Evolutionary conservation across 2,888 invertebrate genomes (phyloP), one percentile per base, ranked within the genome.

Genomic region (Thymelicus lineola): DNA sequence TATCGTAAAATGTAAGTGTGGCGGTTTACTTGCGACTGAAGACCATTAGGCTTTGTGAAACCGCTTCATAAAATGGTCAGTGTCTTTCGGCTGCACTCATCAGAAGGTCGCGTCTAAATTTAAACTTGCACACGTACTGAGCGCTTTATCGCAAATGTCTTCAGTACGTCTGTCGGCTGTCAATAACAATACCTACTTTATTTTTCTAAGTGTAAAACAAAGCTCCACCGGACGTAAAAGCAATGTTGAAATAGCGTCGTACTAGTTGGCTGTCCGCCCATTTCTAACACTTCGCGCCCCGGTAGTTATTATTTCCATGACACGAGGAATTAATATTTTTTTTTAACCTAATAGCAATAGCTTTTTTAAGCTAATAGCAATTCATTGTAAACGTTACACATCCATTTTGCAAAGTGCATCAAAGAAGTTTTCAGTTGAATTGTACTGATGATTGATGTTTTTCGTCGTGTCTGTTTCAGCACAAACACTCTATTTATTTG

Each of bases 191-290:
- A 70, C 48, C 63, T 73, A 72, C 72, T 75, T 75, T 72, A 74
- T 75, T 74, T 75, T 75, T 72, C 63, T 72, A 73, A 77, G 76
- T 74, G 78, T 75, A 77, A 82, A 78, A 80, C 79, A 82, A 82
- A 77, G 78, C 78, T 77, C 73, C 80, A 83, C 83, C 79, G 82
- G 77, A 81, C 75, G 79, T 75, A 75, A 71, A 76, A 77, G 79
- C 75, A 83, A 69, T 85, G 86, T 88, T 82, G 86, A 88, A 90
- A 91, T 86, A 85, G 81, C 81, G 85, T 80, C 82, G 82, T 82
- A 82, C 84, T 77, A 83, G 75, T 89, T 91, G 92, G 92, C 91
- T 76, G 66, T 62, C 74, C 76, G 89, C 91, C 91, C 88, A 84
- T 83, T 83, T 86, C 83, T 83, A 84, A 82, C 86, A 84, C 88